Base-by-base conservation (phyloP, 2,888 invertebrate species). In the Heliconius ethilla region DNA sequence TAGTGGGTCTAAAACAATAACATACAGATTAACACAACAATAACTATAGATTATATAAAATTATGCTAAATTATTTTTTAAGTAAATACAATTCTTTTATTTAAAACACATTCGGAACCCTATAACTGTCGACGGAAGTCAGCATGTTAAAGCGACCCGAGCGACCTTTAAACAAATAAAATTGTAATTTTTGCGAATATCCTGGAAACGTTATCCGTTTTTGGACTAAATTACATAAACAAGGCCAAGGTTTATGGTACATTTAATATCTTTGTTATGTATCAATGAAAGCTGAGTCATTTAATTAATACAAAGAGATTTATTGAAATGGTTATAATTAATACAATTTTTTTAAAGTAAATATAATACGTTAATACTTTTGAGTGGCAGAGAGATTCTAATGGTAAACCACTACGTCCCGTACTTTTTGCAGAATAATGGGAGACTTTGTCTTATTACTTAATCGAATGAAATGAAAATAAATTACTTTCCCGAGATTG, bases 191-290 rank as follows among this genome's bases (percentile, higher is more conserved):
- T 73, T 73, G 73, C 65, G 40, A 74, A 74, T 74, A 74, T 77
- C 72, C 77, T 77, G 73, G 10, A 73, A 66, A 73, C n/a, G 40
- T 45, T 77, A 67, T 77, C 77, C 55, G 73, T 73, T 70, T 66
- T 73, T 73, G 72, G 66, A 40, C 77, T 25, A 73, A 77, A 77
- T 73, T 73, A 29, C 66, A 73, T 73, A 55, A 77, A 77, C 70
- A 59, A 77, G 77, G 73, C 66, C 77, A 77, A 73, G 72, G 66
- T 55, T 77, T 33, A 45, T 74, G 11, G 5, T 33, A 3, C 13
- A 37, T 72, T 33, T 59, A 40, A n/a, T 25, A 51, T 72, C 55
- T 72, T 69, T 69, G 25, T 69, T 45, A 40, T 27, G 25, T 69
- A 69, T 69, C 9, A 69, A 45, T 69, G 40, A 69, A 69, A 69